Evolutionary conservation across 2,113 vertebrate species (phyloP), one percentile per base, ranked within the genome.

Genomic region (Oncorhynchus keta): DNA sequence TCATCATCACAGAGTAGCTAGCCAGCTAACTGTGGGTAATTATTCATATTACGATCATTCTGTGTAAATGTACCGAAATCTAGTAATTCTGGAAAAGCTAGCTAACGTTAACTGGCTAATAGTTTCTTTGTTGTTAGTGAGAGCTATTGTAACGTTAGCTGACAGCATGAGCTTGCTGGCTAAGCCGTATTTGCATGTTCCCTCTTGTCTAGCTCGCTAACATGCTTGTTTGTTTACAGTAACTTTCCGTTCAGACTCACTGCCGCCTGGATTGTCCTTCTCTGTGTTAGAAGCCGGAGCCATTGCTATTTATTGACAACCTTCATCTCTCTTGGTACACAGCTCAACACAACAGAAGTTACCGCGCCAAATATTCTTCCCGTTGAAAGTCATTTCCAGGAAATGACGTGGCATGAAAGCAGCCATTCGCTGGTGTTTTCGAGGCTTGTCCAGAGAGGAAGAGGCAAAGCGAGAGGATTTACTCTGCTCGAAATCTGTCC

Each of bases 301-400:
- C 93, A 94, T 94, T 5, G 6, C 66, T 5, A 2, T 55, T 72
- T 45, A 68, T 14, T 8, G 7, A 28, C 30, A 18, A 18, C 39
- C 2, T 51, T 7, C 55, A 14, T 18, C 14, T 16, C 66, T 9
- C 18, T 48, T 1, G 20, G 4, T 26, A 45, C 39, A 45, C 39
- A 45, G 2, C 39, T 45, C 74, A 84, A 83, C 74, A 91, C 85
- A 91, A 90, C 84, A 88, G 82, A 83, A 72, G 72, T 75, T 35
- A 85, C 84, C 87, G 91, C 94, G 93, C 91, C 92, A 94, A 94
- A 85, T 84, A 45, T 2, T 7, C 71, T 93, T 93, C 90, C 92
- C 91, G 92, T 91, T 90, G 83, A 94, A 93, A 93, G 79, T 92
- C 83, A 87, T 89, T 85, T 72, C 68, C 68, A 71, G 94, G 93